Evolutionary conservation across 2,797 vertebrate genomes (phyloP).

Genomic region (Channa striata): DNA sequence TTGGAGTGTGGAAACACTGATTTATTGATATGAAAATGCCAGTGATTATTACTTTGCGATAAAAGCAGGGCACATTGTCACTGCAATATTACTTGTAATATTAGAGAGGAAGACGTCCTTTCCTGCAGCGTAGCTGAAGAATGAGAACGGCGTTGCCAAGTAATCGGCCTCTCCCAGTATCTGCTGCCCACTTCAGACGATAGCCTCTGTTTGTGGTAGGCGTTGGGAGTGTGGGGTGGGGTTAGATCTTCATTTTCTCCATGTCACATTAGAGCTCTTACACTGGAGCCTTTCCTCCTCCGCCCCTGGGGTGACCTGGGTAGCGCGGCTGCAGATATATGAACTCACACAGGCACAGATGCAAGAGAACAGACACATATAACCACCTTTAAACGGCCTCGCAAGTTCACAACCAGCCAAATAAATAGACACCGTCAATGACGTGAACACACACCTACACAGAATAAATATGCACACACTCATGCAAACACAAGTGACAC

Average conservation of each 20-base stretch:
- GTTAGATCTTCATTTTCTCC: constrained; percentile 51
- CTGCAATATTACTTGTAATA: constrained; percentile 34
- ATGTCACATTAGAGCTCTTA: constrained; percentile 56
- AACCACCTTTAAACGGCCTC: background rate
- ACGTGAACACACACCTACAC: constrained; percentile 25
- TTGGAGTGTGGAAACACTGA: background rate
- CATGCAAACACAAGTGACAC: background rate
- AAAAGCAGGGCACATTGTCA: background rate
- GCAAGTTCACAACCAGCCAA: background rate
- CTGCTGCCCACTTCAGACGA: constrained; percentile 37
- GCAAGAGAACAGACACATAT: background rate
- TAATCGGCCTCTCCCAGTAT: constrained; percentile 38
- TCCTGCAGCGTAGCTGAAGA: constrained; percentile 29
- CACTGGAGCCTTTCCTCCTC: constrained; percentile 11
- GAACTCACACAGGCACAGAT: background rate
- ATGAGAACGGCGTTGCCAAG: constrained; percentile 28
- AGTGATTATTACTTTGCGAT: constrained; percentile 32
- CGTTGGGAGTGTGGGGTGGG: background rate
- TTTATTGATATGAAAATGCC: constrained; percentile 3
- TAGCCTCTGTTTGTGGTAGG: constrained; percentile 33
- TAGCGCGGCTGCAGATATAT: background rate
- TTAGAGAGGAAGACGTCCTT: constrained; percentile 17
- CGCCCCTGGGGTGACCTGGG: constrained; percentile 13
- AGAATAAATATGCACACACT: constrained; percentile 15
- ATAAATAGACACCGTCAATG: background rate